phyloP scores from a whole-genome alignment of 2,797 vertebrate species.

The Rhincodon typus region DNA sequence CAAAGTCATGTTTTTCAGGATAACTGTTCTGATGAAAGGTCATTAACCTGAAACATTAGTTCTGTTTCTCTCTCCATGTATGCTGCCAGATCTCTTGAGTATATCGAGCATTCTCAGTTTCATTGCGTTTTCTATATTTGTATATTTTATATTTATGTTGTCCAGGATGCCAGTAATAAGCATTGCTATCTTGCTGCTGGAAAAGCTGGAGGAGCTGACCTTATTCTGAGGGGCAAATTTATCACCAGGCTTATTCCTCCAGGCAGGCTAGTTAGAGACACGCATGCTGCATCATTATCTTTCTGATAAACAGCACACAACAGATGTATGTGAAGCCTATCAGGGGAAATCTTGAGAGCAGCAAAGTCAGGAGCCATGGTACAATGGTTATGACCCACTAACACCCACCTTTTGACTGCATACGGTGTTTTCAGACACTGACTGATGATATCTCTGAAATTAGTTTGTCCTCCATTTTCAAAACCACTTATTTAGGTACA shows the following conservation, averaged over 20 bases:
- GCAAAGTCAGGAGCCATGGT: background rate
- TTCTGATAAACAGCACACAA: constrained; percentile 5
- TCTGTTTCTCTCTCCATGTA: background rate
- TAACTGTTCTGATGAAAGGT: background rate
- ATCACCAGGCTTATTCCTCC: background rate
- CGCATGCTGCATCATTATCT: background rate
- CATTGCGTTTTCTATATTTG: background rate
- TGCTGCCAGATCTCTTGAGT: background rate
- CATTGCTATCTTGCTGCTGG: background rate
- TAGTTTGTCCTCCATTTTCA: background rate
- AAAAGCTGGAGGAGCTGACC: background rate
- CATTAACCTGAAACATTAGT: background rate
- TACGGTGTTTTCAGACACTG: background rate
- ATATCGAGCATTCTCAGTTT: background rate
- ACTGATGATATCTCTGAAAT: constrained; percentile 4
- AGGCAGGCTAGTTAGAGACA: background rate
- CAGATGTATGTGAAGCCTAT: background rate
- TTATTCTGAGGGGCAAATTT: background rate
- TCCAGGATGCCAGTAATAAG: background rate
- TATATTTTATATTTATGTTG: background rate
- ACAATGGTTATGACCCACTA: background rate
- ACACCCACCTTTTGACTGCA: background rate
- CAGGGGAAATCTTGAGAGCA: background rate
- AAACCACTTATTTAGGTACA: background rate
- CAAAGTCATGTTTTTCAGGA: background rate